Conservation (phyloP, 30 jellyfish, hydroid and myxozoan species). For the Cassiopea andromeda region DNA sequence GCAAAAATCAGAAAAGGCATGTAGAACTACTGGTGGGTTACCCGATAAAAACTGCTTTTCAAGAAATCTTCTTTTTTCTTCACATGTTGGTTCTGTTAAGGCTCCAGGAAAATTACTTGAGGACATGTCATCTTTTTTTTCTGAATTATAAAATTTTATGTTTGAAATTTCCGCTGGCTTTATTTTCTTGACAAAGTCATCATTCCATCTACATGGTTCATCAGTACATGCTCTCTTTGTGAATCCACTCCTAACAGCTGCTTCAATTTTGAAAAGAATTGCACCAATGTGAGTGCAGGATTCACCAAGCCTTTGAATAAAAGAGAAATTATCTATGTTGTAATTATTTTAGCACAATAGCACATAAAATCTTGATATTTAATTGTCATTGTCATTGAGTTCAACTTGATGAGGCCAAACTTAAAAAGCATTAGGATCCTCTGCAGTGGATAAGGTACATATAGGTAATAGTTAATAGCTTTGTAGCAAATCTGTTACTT, state of each 20-base stretch:
- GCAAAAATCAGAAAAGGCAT: too few species aligned
- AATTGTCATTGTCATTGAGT: too few species aligned
- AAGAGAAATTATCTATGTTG: too few species aligned
- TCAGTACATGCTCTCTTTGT: conserved; percentile 17
- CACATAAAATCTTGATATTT: too few species aligned
- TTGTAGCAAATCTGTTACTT: too few species aligned
- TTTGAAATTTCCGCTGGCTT: not conserved
- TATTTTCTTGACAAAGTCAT: conserved; percentile 13
- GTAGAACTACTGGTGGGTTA: not conserved
- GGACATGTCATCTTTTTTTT: not conserved
- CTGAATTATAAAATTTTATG: not conserved
- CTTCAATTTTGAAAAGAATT: conserved; percentile 24
- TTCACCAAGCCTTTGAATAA: conserved; percentile 14
- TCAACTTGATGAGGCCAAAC: too few species aligned
- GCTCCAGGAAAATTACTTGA: not conserved
- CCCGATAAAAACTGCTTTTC: conserved; percentile 7
- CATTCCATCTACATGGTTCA: conserved; percentile 44
- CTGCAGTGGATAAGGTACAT: too few species aligned
- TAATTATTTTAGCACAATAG: too few species aligned
- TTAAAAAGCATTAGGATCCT: too few species aligned
- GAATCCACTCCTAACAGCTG: conserved; percentile 19
- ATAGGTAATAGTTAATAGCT: too few species aligned
- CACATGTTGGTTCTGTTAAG: not conserved
- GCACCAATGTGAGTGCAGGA: conserved; percentile 42
- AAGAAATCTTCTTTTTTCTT: not conserved